Evolutionary conservation across 2,888 invertebrate species (phyloP).

Genomic region (Leptinotarsa juncta): DNA sequence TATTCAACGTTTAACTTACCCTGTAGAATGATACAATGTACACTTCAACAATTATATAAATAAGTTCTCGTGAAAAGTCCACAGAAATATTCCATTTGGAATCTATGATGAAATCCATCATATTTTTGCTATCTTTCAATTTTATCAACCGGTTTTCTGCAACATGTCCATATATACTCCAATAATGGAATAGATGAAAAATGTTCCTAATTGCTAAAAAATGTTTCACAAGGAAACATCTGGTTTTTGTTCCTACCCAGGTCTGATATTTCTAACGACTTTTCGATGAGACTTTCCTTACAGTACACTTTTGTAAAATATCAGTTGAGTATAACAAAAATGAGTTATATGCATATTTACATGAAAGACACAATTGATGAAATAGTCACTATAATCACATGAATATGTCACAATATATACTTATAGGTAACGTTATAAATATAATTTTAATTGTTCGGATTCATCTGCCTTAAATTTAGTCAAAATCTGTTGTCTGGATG

Average conservation of each 20-base stretch:
- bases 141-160: too few species aligned
- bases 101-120: not conserved
- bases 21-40: conserved; percentile 10
- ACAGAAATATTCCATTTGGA: not conserved
- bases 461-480: too few species aligned
- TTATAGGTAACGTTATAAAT: too few species aligned
- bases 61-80: not conserved
- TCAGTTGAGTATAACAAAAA: not conserved
- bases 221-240: too few species aligned
- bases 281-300: not conserved
- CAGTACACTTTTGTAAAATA: not conserved
- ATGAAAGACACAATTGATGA: conserved; percentile 5
- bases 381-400: not conserved
- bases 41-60: conserved; percentile 7
- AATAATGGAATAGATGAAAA: too few species aligned
- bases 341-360: conserved; percentile 7
- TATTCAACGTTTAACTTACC: conserved; percentile 16
- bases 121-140: not conserved
- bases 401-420: not conserved
- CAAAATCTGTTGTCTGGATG: too few species aligned
- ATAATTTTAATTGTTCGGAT: too few species aligned
- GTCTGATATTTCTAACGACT: not conserved
- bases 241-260: too few species aligned
- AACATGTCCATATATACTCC: too few species aligned
- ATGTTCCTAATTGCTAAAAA: too few species aligned